Percentiles rank a stretch among this genome's conserved stretches.
Conservation (phyloP, 2,888 invertebrate genomes). For the Folsomia manolachei region DNA sequence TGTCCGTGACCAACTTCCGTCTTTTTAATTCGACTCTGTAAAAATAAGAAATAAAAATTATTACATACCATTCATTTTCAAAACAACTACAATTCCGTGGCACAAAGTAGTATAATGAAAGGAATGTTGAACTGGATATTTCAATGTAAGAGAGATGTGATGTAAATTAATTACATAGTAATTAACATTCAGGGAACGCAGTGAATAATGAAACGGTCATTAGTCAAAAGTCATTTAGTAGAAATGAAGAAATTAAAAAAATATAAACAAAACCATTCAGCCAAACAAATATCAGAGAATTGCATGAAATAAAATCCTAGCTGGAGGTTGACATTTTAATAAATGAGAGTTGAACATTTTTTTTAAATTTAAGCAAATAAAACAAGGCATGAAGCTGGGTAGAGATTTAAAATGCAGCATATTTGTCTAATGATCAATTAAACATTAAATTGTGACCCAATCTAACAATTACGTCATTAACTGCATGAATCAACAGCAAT, state of each 20-base stretch:
- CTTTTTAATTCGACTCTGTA: conserved; percentile 52
- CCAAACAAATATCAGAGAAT: too few species aligned
- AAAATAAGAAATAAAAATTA: conserved; percentile 33
- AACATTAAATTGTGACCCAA: too few species aligned
- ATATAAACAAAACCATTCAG: background rate
- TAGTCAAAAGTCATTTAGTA: conserved; percentile 10
- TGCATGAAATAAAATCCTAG: background rate
- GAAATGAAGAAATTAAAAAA: too few species aligned
- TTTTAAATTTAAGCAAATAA: background rate
- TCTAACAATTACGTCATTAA: too few species aligned
- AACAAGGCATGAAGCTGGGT: too few species aligned
- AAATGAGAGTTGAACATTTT: conserved; percentile 6
- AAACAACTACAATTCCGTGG: too few species aligned
- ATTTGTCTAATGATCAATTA: too few species aligned
- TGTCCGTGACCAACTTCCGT: conserved; percentile 51
- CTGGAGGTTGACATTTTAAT: conserved; percentile 7
- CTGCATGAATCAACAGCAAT: too few species aligned
- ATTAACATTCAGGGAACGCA: conserved; percentile 37
- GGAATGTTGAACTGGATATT: too few species aligned
- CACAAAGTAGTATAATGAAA: too few species aligned
- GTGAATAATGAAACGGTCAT: conserved; percentile 31
- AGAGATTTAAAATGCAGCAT: too few species aligned
- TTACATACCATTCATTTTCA: conserved; percentile 11
- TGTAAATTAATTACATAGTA: conserved; percentile 41
- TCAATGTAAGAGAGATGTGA: background rate